Base-by-base conservation (phyloP, 1,140 invertebrate species). In the Triops longicaudatus region DNA sequence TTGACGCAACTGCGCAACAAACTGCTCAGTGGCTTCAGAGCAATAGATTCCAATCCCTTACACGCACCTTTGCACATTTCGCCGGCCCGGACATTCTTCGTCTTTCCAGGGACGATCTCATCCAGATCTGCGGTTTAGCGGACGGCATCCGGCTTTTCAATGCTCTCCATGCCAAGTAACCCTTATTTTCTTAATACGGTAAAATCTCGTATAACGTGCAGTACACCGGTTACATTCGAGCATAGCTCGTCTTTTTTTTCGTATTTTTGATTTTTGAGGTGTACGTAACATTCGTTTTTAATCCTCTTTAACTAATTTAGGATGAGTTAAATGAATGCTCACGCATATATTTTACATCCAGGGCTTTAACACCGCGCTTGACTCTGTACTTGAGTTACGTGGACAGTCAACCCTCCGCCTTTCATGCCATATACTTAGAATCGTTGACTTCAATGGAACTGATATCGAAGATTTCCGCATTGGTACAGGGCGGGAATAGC, bases 131-230 rank as follows among this genome's bases (percentile, higher is more conserved):
- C 84, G 95, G 95, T 0, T 84, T 97, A 44, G 91, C 94, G 75
- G 95, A 98, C 84, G 88, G 88, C n/a, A 96, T 98, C 76, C 88
- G 95, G 80, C 87, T 98, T 44, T 96, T 90, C 84, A 98, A 98
- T 85, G 91, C 92, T 72, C 85, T 98, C 72, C 93, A 96, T 81
- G 84, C 84, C 63, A 86, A 85, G 84, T 86, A 82, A 81, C 78
- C n/a, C n/a, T n/a, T n/a, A n/a, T n/a, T n/a, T n/a, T n/a, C n/a
- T n/a, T n/a, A n/a, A n/a, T n/a, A n/a, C n/a, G n/a, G n/a, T n/a
- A n/a, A n/a, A n/a, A n/a, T n/a, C n/a, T n/a, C n/a, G n/a, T n/a
- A n/a, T n/a, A n/a, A n/a, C n/a, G n/a, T n/a, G n/a, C n/a, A n/a
- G n/a, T n/a, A n/a, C n/a, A n/a, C n/a, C n/a, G n/a, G n/a, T n/a